Evolutionary conservation across 2,797 vertebrate species (phyloP), one percentile per base, ranked within the genome.

Genomic region (Danio tinwini): DNA sequence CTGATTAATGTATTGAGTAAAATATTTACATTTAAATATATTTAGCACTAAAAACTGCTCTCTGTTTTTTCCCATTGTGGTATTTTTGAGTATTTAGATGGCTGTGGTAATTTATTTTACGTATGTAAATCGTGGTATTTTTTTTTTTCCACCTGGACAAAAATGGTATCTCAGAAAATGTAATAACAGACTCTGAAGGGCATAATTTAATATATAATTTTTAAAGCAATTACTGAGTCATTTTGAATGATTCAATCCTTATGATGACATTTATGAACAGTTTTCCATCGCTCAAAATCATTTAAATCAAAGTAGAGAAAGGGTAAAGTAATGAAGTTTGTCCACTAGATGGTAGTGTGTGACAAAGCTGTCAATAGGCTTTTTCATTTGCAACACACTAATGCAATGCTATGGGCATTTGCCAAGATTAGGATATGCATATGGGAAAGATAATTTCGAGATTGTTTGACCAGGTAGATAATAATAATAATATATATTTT

Each of bases 331-430:
- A 19, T 64, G 9, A 56, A 5, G 42, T 21, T 72, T 52, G 45
- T 73, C 74, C 82, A 81, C 82, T 63, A 84, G 82, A 77, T 74
- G 74, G 82, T 42, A 71, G 39, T 68, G 55, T 64, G 50, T 14
- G 72, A 64, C 67, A 62, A 19, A 64, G 52, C 62, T 64, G 50
- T 62, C 14, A 7, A 0, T 49, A n/a, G 44, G 9, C 58, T 56
- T 56, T 14, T 47, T 64, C 29, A 3, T 6, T 5, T 19, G 14
- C 21, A 14, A 21, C 19, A 45, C 50, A 17, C 68, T 53, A 9
- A 39, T 19, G 11, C 39, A 47, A 39, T 44, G 19, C 11, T 7
- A 13, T 55, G 70, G 7, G 39, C 13, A 64, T 7, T 29, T 61
- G 55, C 8, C 21, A 68, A 58, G 40, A 67, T 39, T 8, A 40